Evolutionary conservation across 1,140 invertebrate genomes (phyloP).

Genomic region (Bombyx mandarina): DNA sequence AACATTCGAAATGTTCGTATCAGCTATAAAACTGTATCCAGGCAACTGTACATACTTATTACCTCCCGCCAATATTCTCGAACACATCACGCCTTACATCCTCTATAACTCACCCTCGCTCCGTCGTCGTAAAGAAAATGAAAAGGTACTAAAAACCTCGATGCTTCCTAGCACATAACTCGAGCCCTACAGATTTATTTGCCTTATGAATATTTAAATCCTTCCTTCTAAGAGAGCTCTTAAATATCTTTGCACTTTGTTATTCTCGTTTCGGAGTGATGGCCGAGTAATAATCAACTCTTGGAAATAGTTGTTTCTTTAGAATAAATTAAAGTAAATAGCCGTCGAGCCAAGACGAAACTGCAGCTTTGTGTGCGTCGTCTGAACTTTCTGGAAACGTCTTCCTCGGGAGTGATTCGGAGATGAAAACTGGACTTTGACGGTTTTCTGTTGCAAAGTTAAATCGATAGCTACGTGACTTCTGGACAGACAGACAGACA

Average conservation of each 20-base stretch:
- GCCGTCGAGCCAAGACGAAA: constrained; percentile 4
- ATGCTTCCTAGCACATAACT: neutral
- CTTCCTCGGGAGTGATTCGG: neutral
- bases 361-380: neutral
- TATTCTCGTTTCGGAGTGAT: constrained; percentile 29
- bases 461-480: too few relatives aligned
- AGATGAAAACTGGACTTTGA: neutral
- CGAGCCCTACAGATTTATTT: constrained; percentile 29
- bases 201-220: constrained; percentile 49
- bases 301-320: constrained; percentile 12
- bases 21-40: too few relatives aligned
- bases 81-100: too few relatives aligned
- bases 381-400: too few relatives aligned
- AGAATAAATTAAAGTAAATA: constrained; percentile 21
- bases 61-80: too few relatives aligned
- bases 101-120: too few relatives aligned
- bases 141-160: too few relatives aligned
- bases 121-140: too few relatives aligned
- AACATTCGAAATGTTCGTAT: too few relatives aligned
- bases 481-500: too few relatives aligned
- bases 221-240: constrained; percentile 35
- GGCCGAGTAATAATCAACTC: constrained; percentile 20
- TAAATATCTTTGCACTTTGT: constrained; percentile 33
- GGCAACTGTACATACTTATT: too few relatives aligned
- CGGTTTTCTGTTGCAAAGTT: neutral